Conservation (phyloP, 2,113 vertebrate genomes). For the Chitala chitala region DNA sequence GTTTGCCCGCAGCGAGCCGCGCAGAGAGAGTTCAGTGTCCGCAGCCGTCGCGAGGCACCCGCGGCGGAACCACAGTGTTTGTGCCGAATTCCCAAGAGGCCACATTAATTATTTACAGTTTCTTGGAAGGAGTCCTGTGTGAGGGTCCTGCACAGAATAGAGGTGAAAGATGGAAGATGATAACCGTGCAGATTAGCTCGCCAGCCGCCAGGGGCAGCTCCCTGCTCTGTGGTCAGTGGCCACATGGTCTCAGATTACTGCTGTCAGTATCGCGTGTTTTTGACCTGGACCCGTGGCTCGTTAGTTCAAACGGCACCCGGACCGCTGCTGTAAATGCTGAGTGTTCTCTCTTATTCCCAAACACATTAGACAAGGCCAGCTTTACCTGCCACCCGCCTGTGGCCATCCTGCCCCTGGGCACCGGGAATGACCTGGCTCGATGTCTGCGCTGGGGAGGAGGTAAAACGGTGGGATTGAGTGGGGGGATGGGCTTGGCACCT, state of each 20-base stretch:
- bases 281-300: too few species aligned
- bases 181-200: too few species aligned
- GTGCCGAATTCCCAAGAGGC: neutral
- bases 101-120: neutral
- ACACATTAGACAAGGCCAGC: slow-evolving; percentile 62
- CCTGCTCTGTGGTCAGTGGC: neutral
- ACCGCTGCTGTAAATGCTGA: neutral
- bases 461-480: slow-evolving; percentile 47
- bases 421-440: slow-evolving; percentile 90
- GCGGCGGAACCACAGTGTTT: neutral
- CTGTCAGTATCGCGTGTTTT: too few species aligned
- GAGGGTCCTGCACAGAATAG: too few species aligned
- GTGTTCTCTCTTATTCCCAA: slow-evolving; percentile 4
- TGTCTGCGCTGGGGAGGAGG: slow-evolving; percentile 97
- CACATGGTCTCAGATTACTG: too few species aligned
- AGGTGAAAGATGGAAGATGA: too few species aligned
- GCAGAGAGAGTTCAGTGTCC: neutral
- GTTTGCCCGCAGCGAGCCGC: neutral
- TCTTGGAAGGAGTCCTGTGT: neutral
- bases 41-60: too few species aligned
- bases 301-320: neutral
- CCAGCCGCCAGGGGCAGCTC: too few species aligned
- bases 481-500: neutral
- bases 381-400: slow-evolving; percentile 77
- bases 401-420: slow-evolving; percentile 89